Evolutionary conservation across 2,888 invertebrate species (phyloP).

Genomic region (Brachypterus glaber): DNA sequence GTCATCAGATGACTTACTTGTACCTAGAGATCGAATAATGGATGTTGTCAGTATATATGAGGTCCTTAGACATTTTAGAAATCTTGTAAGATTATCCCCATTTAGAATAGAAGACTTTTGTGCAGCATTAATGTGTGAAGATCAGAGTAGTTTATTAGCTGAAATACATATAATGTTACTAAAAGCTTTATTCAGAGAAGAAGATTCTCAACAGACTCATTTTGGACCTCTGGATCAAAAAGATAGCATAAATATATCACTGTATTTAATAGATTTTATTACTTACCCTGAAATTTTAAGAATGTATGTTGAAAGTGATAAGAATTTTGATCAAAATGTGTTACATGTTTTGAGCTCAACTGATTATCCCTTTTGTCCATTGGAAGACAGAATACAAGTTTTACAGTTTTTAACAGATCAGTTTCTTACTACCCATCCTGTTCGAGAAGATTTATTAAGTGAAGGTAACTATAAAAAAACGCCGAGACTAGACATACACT

Average conservation of each 20-base stretch:
- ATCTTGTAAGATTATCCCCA: slow-evolving; percentile 83
- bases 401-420: slow-evolving; percentile 89
- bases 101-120: slow-evolving; percentile 96
- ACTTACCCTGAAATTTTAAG: slow-evolving; percentile 94
- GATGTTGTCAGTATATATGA: slow-evolving; percentile 87
- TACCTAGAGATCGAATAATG: slow-evolving; percentile 68
- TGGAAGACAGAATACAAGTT: slow-evolving; percentile 70
- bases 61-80: slow-evolving; percentile 86
- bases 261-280: slow-evolving; percentile 88
- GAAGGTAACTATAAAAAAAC: slow-evolving; percentile 73
- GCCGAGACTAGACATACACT: too few species aligned
- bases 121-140: slow-evolving; percentile 82
- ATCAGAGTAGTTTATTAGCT: slow-evolving; percentile 81
- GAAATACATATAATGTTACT: slow-evolving; percentile 93
- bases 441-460: slow-evolving; percentile 85
- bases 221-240: slow-evolving; percentile 96
- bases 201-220: slow-evolving; percentile 88
- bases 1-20: slow-evolving; percentile 83
- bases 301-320: slow-evolving; percentile 86
- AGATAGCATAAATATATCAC: slow-evolving; percentile 89
- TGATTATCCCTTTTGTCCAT: slow-evolving; percentile 81
- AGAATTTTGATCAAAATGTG: slow-evolving; percentile 63
- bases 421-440: slow-evolving; percentile 85
- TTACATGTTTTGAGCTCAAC: slow-evolving; percentile 58
- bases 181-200: slow-evolving; percentile 83